Evolutionary conservation across 2,888 invertebrate species (phyloP).

Genomic region (Zeuzera pyrina): DNA sequence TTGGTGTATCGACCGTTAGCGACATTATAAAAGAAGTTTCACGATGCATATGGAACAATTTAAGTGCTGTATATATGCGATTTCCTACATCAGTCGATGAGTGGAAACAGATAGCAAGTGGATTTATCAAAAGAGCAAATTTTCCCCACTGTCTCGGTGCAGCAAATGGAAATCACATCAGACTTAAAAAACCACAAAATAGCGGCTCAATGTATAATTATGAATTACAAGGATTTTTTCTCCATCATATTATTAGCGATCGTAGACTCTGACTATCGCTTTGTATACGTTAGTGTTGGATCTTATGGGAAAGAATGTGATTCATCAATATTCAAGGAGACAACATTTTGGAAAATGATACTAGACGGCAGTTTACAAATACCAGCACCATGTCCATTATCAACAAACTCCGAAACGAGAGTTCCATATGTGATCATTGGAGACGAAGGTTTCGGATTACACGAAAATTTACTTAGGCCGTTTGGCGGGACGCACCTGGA

Average conservation of each 20-base stretch:
- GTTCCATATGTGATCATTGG: conserved; percentile 1
- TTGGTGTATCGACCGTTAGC: conserved; percentile 15
- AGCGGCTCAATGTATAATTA: conserved; percentile 2
- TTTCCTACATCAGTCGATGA: not conserved
- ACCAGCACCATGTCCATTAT: conserved; percentile 16
- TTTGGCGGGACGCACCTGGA: conserved; percentile 1
- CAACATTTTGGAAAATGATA: conserved; percentile 18
- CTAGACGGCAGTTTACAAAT: conserved; percentile 15
- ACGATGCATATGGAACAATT: conserved; percentile 11
- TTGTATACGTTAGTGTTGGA: conserved; percentile 15
- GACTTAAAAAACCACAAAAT: not conserved
- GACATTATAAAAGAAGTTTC: conserved; percentile 11
- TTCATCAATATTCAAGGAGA: conserved; percentile 17
- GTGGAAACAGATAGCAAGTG: not conserved
- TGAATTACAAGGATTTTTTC: conserved; percentile 1
- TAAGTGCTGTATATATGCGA: conserved; percentile 9
- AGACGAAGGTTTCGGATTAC: conserved; percentile 2
- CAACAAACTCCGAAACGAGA: conserved; percentile 6
- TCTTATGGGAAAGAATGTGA: conserved; percentile 18
- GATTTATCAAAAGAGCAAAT: not conserved
- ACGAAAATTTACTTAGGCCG: conserved; percentile 1
- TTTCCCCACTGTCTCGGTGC: conserved; percentile 1
- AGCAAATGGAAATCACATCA: conserved; percentile 1
- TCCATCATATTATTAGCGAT: conserved; percentile 15
- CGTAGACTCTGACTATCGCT: conserved; percentile 18